Evolutionary conservation across 2,113 vertebrate genomes (phyloP), one percentile per base, ranked within the genome.

Genomic region (Bufo gargarizans): DNA sequence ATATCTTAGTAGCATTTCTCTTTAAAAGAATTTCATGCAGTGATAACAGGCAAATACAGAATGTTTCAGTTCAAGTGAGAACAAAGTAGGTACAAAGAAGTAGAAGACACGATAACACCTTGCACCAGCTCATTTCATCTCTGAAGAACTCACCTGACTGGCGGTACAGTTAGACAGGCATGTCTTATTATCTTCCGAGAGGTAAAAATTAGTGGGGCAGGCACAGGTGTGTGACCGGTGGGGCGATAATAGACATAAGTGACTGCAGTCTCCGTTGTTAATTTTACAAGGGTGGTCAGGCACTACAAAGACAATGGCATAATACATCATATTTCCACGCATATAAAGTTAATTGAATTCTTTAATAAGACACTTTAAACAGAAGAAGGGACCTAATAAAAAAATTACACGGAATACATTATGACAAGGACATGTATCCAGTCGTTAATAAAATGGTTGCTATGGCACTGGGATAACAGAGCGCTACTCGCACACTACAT

Each of bases 111-210:
- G 55, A 43, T 16, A 6, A 81, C 45, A 33, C 63, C 43, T 47
- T 11, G 43, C 3, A 3, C 6, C 22, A 65, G 65, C 9, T 9
- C 9, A 17, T 61, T 78, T 47, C 13, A 11, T 53, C 6, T 9
- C 5, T 19, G 71, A 17, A 45, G n/a, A 6, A 76, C 94, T 89
- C 88, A 99, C 98, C 96, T 99, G 98, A 91, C 98, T 99, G 88
- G 97, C 97, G 10, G 98, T 99, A 92, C 98, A 99, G 93, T 99
- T 99, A 45, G 98, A 99, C 71, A 99, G 94, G 90, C 98, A 99
- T 1, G 97, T 99, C 93, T 94, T 98, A 65, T 97, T 97, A 91
- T 99, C 97, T 0, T 96, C 94, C 12, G 98, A 97, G 82, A 99
- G 94, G 93, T 99, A 99, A 91, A 99, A 99, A 94, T 99, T 99